These are phyloP conservation scores for Rousettus leschenaultii DNA, from an alignment of 2,113 vertebrate species.

Conservation along the genomic window DNA sequence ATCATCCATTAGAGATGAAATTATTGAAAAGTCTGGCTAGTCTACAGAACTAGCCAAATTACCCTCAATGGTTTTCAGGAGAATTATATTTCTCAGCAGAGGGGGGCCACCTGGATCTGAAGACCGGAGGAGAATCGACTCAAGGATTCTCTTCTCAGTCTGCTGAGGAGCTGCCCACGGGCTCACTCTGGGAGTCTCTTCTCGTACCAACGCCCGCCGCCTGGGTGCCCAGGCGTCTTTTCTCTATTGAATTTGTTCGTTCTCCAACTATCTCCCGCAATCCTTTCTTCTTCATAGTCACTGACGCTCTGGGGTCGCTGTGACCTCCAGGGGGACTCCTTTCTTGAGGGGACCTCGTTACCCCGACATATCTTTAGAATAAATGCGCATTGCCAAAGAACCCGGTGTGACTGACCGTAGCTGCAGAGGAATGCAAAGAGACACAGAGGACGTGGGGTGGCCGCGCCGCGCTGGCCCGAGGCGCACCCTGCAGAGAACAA, in stretches of 20 bases:
- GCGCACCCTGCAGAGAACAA: background rate
- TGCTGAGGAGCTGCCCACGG: background rate
- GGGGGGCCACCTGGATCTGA: background rate
- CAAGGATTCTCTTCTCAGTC: background rate
- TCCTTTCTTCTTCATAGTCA: background rate
- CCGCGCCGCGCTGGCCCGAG: too few species aligned
- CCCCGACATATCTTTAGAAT: background rate
- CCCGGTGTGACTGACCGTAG: background rate
- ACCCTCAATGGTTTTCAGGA: background rate
- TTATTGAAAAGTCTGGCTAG: background rate
- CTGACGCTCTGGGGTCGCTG: background rate
- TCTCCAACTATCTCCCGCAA: background rate
- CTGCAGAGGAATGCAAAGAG: background rate
- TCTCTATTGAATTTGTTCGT: background rate
- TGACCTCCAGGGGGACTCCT: background rate
- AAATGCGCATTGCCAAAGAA: background rate
- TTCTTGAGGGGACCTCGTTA: background rate
- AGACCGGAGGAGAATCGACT: too few species aligned
- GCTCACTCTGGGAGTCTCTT: too few species aligned
- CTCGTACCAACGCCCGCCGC: background rate
- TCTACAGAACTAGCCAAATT: background rate
- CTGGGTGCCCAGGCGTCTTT: too few species aligned
- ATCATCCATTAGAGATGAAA: background rate
- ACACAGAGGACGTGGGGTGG: rapidly evolving
- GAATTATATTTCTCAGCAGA: background rate